Percentiles rank a stretch among this genome's conserved stretches.
phyloP scores from a whole-genome alignment of 2,888 invertebrate species.

The Caenorhabditis sp. region DNA sequence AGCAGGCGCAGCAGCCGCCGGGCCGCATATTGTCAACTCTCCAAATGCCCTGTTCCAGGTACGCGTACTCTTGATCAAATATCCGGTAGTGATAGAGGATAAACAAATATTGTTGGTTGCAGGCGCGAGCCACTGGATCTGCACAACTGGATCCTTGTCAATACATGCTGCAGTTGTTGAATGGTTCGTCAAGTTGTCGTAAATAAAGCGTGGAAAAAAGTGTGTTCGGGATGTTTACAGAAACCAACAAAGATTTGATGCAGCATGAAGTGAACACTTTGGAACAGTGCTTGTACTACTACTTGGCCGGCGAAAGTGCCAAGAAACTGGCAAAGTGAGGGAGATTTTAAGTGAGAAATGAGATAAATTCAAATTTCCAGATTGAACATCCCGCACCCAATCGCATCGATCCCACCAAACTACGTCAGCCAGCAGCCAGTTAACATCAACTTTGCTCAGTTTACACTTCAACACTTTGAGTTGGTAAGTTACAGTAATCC shows the following conservation, averaged over 20 bases:
- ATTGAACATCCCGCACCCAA: constrained; percentile 73
- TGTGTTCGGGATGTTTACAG: constrained; percentile 11
- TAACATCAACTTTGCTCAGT: constrained; percentile 72
- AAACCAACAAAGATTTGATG: constrained; percentile 51
- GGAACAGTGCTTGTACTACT: constrained; percentile 78
- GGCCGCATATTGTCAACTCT: constrained; percentile 59
- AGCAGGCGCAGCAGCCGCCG: constrained; percentile 4
- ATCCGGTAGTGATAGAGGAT: constrained; percentile 27
- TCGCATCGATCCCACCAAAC: constrained; percentile 77
- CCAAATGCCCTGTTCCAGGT: constrained; percentile 65
- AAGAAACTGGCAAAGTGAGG: constrained; percentile 60
- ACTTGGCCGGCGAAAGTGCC: constrained; percentile 73
- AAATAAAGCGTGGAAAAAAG: neutral
- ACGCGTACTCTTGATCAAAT: constrained; percentile 6
- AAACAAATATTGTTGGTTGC: constrained; percentile 32
- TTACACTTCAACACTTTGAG: constrained; percentile 78
- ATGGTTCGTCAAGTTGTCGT: constrained; percentile 37
- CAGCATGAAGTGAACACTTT: constrained; percentile 75
- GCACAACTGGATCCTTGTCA: constrained; percentile 70
- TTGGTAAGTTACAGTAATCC: constrained; percentile 60
- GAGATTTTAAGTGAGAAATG: neutral
- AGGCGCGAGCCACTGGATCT: constrained; percentile 68
- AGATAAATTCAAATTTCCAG: constrained; percentile 26
- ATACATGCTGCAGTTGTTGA: constrained; percentile 67
- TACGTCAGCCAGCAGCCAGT: constrained; percentile 69